Base-by-base conservation (phyloP, 2,113 vertebrate species). In the Heliornis fulica region DNA sequence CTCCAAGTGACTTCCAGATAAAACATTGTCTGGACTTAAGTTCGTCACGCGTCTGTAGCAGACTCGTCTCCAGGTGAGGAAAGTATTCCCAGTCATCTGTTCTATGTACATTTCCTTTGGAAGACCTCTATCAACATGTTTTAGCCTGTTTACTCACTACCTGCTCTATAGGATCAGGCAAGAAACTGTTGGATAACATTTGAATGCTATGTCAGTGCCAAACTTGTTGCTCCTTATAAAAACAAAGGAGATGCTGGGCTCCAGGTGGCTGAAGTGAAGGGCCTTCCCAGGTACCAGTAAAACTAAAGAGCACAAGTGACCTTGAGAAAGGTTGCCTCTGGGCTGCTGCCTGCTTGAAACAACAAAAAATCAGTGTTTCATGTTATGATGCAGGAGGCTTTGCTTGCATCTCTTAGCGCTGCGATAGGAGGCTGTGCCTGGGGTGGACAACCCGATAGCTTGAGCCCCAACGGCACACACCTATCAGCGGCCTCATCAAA, bases 1-100 rank as follows among this genome's bases (percentile, higher is more conserved):
- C 66, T 86, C 61, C 72, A 81, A 91, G 40, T 36, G 32, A 70
- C 85, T 92, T 88, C 31, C 51, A 89, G 86, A 77, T 84, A 89
- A 77, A 93, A 66, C 53, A 56, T 87, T 86, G 86, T 68, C 78
- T 83, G 84, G 66, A 74, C 53, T 68, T 61, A 38, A 90, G 34
- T 86, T 61, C 63, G 20, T 38, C 77, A 86, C 89, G 11, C 5
- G 46, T 90, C 83, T 75, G 43, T 85, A 83, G 50, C 65, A 87
- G 54, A 66, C 38, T 36, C 83, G 50, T 83, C 64, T 90, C 29
- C 32, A 89, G 80, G 34, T 90, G 90, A 86, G 65, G 61, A 63
- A 38, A 25, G 32, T 70, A n/a, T 93, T 96, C 71, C 51, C 25
- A 38, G 77, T 51, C 60, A 57, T 72, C 74, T 82, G 32, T 36